Conservation (phyloP, 2,113 vertebrate species). For the Ochotona curzoniae region DNA sequence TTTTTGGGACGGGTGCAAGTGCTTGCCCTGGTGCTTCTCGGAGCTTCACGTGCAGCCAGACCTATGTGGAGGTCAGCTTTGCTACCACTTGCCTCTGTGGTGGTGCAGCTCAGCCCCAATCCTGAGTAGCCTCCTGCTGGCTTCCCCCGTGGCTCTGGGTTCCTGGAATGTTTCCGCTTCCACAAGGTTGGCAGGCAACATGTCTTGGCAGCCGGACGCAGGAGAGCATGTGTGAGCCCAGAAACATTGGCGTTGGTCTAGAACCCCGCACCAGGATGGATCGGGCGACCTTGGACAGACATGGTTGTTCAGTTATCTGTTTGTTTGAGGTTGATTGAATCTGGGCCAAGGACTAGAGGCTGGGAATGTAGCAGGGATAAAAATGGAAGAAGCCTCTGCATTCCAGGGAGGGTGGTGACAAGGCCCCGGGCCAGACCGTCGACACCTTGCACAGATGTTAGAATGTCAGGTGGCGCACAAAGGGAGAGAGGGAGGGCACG, state of each 20-base stretch:
- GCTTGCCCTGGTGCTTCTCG: not conserved
- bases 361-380: not conserved
- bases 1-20: not conserved
- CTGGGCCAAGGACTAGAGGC: not conserved
- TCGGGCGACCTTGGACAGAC: not conserved
- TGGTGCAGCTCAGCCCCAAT: not conserved
- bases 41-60: not conserved
- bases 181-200: not conserved
- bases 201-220: not conserved
- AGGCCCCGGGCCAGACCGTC: not conserved
- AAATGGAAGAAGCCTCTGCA: not conserved
- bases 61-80: not conserved
- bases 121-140: no score
- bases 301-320: not conserved
- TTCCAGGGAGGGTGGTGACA: not conserved
- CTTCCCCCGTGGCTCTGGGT: no score
- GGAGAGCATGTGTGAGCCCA: not conserved
- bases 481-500: accelerated
- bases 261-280: not conserved
- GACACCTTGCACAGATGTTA: accelerated
- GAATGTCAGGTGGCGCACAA: not conserved
- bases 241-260: not conserved
- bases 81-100: not conserved
- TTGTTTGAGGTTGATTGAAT: not conserved
- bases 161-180: not conserved